Percentiles rank a stretch among this genome's conserved stretches.
phyloP scores from a whole-genome alignment of 1,140 invertebrate genomes.

The Rhopalosiphum maidis region DNA sequence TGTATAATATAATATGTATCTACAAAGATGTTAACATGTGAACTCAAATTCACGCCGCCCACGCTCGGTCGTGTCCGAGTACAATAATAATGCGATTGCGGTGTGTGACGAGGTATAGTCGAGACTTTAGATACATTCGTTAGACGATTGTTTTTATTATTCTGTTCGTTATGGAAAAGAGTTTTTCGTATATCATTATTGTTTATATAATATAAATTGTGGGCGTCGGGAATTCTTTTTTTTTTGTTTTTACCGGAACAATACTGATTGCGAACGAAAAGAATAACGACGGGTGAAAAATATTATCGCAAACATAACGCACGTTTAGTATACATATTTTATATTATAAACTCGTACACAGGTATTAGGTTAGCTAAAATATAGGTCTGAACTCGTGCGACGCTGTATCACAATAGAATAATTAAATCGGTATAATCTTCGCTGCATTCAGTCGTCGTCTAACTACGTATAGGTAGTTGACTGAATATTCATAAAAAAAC shows the following conservation, averaged over 20 bases:
- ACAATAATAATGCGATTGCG: background rate
- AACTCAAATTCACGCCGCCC: background rate
- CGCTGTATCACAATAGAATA: background rate
- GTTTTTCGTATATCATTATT: background rate
- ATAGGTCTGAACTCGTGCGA: background rate
- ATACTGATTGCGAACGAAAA: background rate
- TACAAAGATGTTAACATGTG: background rate
- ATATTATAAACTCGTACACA: background rate
- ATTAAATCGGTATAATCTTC: background rate
- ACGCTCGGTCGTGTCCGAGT: background rate
- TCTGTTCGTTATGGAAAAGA: background rate
- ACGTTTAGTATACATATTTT: background rate
- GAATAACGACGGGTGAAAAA: background rate
- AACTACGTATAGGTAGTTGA: background rate
- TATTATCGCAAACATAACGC: background rate
- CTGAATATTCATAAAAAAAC: background rate
- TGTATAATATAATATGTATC: background rate
- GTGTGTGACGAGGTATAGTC: background rate
- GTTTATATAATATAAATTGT: background rate
- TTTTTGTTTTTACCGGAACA: background rate
- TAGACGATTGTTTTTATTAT: background rate
- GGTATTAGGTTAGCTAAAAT: background rate
- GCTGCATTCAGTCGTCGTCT: background rate
- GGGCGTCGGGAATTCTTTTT: background rate
- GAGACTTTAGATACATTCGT: background rate